Base-by-base conservation (phyloP, 2,113 vertebrate species). In the Riparia riparia region DNA sequence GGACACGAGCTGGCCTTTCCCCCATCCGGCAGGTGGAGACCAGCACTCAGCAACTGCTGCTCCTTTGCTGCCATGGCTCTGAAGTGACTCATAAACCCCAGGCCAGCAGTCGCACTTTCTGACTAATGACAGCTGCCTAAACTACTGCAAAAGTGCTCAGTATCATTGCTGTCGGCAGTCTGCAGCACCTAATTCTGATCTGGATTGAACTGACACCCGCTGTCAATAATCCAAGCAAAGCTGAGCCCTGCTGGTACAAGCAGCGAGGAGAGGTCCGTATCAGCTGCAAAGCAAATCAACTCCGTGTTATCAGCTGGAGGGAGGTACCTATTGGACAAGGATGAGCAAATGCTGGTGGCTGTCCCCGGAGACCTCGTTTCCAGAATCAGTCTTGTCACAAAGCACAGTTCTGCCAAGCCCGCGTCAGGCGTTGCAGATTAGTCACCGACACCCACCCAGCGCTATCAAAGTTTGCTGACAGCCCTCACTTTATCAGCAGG, bases 401-500 rank as follows among this genome's bases (percentile, higher is more conserved):
- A 83, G 88, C 84, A 50, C 80, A 76, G 69, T 47, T 41, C 72
- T 84, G 49, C 72, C 54, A 60, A 89, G 64, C 49, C 49, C 69
- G 14, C 12, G 50, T 74, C 60, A 95, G 80, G 51, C 64, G 50
- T 14, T 68, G 53, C 49, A 76, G 86, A 92, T 94, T 83, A 95
- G 56, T 47, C 82, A 89, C 85, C 44, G 80, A 45, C 63, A 94
- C 57, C 91, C 84, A 93, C 51, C 58, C 70, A 66, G 14, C 1
- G 29, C 77, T 89, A 89, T 84, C 82, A 44, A 68, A 84, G 72
- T 86, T 88, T 93, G 76, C 69, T 68, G 82, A 50, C 56, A 86
- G 88, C 53, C 69, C 72, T 84, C 73, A 17, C 61, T 80, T 96
- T 97, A 97, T 97, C 96, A 95, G 82, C 83, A 74, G 53, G 72